phyloP scores from a whole-genome alignment of 2,797 vertebrate species.

The Anabacerthia variegaticeps region DNA sequence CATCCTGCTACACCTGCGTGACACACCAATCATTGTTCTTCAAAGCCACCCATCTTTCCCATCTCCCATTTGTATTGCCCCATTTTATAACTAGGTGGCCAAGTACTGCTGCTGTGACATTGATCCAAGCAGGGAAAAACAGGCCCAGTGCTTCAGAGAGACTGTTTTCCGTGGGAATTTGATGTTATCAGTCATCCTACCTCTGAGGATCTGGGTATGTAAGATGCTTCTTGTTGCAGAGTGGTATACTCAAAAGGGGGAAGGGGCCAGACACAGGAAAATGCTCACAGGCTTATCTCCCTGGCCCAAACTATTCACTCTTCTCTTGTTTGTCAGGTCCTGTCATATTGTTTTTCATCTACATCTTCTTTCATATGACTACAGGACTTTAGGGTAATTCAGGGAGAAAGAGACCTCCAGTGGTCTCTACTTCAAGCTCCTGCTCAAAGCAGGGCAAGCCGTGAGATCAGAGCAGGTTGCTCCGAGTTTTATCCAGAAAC shows the following conservation, averaged over 20 bases:
- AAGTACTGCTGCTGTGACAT: background rate
- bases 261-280: background rate
- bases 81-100: background rate
- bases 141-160: background rate
- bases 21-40: background rate
- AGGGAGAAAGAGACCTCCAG: background rate
- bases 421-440: background rate
- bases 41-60: background rate
- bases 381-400: background rate
- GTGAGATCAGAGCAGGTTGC: background rate
- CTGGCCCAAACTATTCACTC: background rate
- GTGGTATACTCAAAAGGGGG: background rate
- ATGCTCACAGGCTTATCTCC: background rate
- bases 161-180: background rate
- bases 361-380: background rate
- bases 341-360: background rate
- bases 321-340: background rate
- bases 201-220: background rate
- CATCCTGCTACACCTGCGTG: background rate
- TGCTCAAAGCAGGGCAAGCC: background rate
- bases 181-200: background rate
- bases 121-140: background rate
- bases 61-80: background rate
- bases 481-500: background rate
- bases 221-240: background rate